Evolutionary conservation across 1,140 invertebrate genomes (phyloP).

Genomic region (Protaetia brevitarsis): DNA sequence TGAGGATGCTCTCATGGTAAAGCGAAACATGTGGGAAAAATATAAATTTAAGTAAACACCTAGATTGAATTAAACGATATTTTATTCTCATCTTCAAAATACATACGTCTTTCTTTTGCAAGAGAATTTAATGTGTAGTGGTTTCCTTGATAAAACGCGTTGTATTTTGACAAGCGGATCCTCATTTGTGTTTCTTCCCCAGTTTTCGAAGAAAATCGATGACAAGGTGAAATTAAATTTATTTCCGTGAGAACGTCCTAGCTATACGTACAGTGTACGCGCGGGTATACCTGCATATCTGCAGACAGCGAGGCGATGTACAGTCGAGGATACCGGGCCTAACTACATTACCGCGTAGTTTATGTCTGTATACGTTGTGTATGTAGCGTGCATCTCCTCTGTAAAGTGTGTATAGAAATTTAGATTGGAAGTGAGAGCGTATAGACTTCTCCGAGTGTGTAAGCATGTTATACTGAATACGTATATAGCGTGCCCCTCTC

Average conservation of each 20-base stretch:
- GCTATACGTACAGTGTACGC: neutral
- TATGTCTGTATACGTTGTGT: neutral
- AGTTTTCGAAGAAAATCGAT: neutral
- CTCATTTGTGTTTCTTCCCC: neutral
- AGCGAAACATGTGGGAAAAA: too few species aligned
- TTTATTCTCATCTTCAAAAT: too few species aligned
- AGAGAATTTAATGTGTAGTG: too few species aligned
- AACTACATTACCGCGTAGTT: constrained; percentile 3
- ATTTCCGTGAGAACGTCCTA: neutral
- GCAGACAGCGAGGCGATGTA: constrained; percentile 1
- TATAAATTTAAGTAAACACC: too few species aligned
- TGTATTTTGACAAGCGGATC: neutral
- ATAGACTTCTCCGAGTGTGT: neutral
- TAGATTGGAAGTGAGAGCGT: constrained; percentile 5
- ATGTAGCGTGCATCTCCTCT: neutral
- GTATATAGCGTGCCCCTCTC: neutral
- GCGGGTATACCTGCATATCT: too few species aligned
- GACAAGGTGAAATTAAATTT: constrained; percentile 3
- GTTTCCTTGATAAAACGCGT: too few species aligned
- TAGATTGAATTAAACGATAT: too few species aligned
- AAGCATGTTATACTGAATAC: neutral
- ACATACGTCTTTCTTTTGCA: too few species aligned
- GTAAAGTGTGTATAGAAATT: neutral
- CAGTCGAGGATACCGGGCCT: neutral
- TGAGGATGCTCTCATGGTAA: too few species aligned